A percentile compares a stretch with the other conserved stretches of the same genome.
Evolutionary conservation across 2,797 vertebrate genomes (phyloP).

Genomic region (Poeciliopsis turneri): DNA sequence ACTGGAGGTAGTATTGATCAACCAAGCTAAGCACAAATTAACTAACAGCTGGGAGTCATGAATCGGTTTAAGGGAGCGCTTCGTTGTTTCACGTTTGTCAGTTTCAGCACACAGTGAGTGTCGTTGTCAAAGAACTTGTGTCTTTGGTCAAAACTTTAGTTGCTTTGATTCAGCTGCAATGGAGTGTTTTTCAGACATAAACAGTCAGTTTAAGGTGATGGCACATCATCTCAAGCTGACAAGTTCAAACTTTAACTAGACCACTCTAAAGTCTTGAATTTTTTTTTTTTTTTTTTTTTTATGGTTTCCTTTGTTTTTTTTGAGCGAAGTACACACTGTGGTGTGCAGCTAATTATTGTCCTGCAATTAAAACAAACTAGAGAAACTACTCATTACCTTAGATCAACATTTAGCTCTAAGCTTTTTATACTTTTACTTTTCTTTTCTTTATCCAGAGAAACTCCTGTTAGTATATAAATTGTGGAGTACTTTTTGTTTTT

Average conservation of each 20-base stretch:
- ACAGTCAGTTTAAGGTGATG: neutral
- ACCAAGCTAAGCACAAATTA: conserved; percentile 48
- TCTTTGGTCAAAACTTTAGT: conserved; percentile 24
- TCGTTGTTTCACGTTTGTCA: conserved; percentile 40
- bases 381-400: too few relatives aligned
- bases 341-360: neutral
- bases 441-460: too few relatives aligned
- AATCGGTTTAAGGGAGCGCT: conserved; percentile 32
- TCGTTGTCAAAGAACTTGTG: conserved; percentile 3
- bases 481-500: too few relatives aligned
- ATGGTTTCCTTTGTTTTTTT: neutral
- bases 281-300: neutral
- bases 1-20: conserved; percentile 59
- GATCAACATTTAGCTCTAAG: too few relatives aligned
- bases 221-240: neutral
- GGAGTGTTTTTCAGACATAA: neutral
- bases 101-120: conserved; percentile 22
- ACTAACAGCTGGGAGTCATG: conserved; percentile 52
- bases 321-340: neutral
- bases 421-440: too few relatives aligned
- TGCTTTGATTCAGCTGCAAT: neutral
- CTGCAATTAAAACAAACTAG: too few relatives aligned
- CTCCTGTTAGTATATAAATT: too few relatives aligned
- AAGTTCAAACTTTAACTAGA: neutral
- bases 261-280: neutral